Conservation (phyloP, 1,140 invertebrate species). For the Ostrea denselamellosa region DNA sequence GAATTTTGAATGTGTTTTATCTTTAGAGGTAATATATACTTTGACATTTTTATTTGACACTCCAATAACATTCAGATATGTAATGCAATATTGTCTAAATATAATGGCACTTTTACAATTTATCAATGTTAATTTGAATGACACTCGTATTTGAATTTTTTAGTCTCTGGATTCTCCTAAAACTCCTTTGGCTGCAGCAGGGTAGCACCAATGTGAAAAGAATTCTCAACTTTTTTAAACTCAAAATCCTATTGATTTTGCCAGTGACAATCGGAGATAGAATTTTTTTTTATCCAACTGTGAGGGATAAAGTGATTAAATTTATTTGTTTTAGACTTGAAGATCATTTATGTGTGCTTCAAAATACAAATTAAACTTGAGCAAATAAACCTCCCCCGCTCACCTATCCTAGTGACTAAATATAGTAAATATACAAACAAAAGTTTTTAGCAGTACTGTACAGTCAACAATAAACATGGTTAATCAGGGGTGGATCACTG, state of each 20-base stretch:
- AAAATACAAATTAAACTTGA: not conserved
- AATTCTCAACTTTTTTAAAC: not conserved
- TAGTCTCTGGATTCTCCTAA: not conserved
- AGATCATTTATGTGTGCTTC: not conserved
- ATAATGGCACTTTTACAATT: not conserved
- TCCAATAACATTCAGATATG: not conserved
- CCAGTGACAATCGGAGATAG: not conserved
- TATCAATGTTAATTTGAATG: not conserved
- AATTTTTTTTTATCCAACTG: not conserved
- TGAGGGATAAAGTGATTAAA: conserved; percentile 19
- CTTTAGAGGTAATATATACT: not conserved
- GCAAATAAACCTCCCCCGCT: not conserved
- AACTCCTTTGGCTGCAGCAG: not conserved
- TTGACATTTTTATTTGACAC: not conserved
- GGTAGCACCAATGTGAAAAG: not conserved
- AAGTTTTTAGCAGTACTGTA: not conserved
- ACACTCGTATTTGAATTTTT: not conserved
- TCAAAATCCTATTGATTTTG: conserved; percentile 24
- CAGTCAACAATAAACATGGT: not conserved
- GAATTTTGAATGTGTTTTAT: not conserved
- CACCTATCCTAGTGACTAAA: not conserved
- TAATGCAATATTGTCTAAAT: not conserved
- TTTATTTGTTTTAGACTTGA: conserved; percentile 8
- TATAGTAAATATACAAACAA: conserved; percentile 14
- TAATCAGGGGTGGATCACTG: not conserved